Evolutionary conservation across 2,888 invertebrate species (phyloP).

Genomic region (Phlogophora meticulosa): DNA sequence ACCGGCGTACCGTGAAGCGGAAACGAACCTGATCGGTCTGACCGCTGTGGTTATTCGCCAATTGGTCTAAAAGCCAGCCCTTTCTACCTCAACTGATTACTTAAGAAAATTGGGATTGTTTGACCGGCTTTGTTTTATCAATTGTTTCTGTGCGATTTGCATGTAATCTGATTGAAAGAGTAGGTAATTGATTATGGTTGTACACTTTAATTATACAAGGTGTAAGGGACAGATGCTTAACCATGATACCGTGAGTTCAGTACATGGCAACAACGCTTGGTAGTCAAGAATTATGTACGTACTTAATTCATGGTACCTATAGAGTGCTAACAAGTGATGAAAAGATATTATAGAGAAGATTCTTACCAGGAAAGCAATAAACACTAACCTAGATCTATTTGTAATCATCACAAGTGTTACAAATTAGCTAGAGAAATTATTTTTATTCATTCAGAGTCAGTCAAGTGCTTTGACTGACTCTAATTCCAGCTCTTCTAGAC

Average conservation of each 20-base stretch:
- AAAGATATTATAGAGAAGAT: too few species aligned
- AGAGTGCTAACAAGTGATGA: too few species aligned
- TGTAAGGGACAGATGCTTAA: too few species aligned
- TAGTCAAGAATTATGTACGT: too few species aligned
- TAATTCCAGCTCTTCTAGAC: not conserved
- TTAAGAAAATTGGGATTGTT: slow-evolving; percentile 63
- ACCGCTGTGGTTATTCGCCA: slow-evolving; percentile 60
- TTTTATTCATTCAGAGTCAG: too few species aligned
- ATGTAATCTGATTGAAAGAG: slow-evolving; percentile 19
- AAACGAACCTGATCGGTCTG: slow-evolving; percentile 60
- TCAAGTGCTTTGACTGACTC: slow-evolving; percentile 5
- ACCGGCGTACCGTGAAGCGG: slow-evolving; percentile 75
- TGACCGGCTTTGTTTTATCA: slow-evolving; percentile 22
- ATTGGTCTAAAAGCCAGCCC: slow-evolving; percentile 58
- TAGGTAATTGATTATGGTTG: not conserved
- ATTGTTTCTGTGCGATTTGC: slow-evolving; percentile 17
- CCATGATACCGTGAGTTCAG: too few species aligned
- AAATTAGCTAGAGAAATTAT: too few species aligned
- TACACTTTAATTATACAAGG: not conserved
- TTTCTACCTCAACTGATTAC: slow-evolving; percentile 65
- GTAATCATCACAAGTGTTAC: too few species aligned
- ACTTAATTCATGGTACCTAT: too few species aligned
- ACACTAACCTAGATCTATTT: too few species aligned
- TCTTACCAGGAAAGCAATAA: too few species aligned
- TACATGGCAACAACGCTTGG: too few species aligned